Conservation (phyloP, 2,113 vertebrate genomes). For the Scophthalmus maximus region DNA sequence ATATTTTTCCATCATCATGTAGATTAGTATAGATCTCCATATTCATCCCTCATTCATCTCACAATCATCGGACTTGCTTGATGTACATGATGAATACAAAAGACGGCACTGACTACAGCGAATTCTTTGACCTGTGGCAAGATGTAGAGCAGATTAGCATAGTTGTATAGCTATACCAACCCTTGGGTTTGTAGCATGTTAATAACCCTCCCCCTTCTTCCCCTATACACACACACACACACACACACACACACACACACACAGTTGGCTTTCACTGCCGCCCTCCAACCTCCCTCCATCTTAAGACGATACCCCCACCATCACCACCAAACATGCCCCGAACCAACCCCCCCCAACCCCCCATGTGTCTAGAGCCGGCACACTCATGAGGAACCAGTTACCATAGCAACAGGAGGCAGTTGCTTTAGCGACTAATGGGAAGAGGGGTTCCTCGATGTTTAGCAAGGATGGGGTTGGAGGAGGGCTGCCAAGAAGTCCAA, state of each 20-base stretch:
- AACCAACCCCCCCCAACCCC: constrained; percentile 16
- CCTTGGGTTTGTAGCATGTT: constrained; percentile 16
- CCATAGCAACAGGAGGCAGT: constrained; percentile 81
- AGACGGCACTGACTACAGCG: neutral
- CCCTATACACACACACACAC: neutral
- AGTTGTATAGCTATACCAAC: constrained; percentile 17
- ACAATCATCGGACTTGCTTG: neutral
- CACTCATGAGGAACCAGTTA: constrained; percentile 76
- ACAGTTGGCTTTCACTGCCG: neutral
- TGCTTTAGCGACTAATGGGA: constrained; percentile 83
- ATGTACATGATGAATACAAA: constrained; percentile 35
- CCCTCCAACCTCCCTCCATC: constrained; percentile 16
- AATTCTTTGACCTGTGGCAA: constrained; percentile 25
- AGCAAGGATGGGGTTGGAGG: constrained; percentile 42
- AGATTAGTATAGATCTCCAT: no score
- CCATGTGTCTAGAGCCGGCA: constrained; percentile 50
- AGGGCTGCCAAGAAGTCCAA: constrained; percentile 23
- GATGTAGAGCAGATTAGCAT: constrained; percentile 12
- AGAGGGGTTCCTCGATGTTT: constrained; percentile 60
- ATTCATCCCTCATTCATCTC: neutral
- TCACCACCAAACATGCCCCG: constrained; percentile 30
- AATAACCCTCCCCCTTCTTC: constrained; percentile 8
- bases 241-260: neutral
- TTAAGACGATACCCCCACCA: neutral
- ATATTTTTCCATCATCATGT: no score